Conservation (phyloP, 2,113 vertebrate species). For the zebrafish (Danio rerio) region GRCz12tu NC_133181.1:15602501-15603000, state of each 20-base stretch:
- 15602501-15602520: slow-evolving; percentile 97
- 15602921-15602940: not conserved
- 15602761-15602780: slow-evolving; percentile 40
- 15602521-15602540: slow-evolving; percentile 94
- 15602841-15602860: slow-evolving; percentile 11
- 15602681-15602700: not conserved
- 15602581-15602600: slow-evolving; percentile 75
- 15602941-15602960: not conserved
- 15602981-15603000: not conserved
- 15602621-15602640: not conserved
- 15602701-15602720: slow-evolving; percentile 15
- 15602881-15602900: slow-evolving; percentile 14
- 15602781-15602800: slow-evolving; percentile 31
- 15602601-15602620: slow-evolving; percentile 52
- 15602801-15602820: slow-evolving; percentile 29
- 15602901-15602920: not conserved
- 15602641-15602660: slow-evolving; percentile 11
- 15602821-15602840: slow-evolving; percentile 18
- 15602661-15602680: slow-evolving; percentile 14
- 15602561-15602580: slow-evolving; percentile 92
- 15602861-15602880: slow-evolving; percentile 6
- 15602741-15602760: slow-evolving; percentile 52
- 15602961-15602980: not conserved
- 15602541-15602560: slow-evolving; percentile 94
- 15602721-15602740: not conserved